Evolutionary conservation across 2,797 vertebrate species (phyloP).

Genomic region (Coendou prehensilis): DNA sequence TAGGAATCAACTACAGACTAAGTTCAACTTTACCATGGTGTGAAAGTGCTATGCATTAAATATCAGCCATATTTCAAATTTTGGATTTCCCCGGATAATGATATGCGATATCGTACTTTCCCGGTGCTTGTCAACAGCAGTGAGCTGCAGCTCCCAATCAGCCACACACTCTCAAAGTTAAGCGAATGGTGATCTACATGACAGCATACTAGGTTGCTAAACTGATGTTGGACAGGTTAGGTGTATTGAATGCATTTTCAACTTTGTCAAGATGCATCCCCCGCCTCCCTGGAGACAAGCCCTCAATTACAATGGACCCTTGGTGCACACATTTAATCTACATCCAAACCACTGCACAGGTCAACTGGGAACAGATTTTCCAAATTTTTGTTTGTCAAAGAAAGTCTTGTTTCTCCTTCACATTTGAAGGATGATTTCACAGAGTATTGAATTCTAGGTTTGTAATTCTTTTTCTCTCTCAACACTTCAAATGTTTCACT

Average conservation of each 20-base stretch:
- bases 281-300: not conserved
- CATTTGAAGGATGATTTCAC: not conserved
- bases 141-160: not conserved
- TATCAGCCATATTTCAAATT: not conserved
- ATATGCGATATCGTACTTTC: not conserved
- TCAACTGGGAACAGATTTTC: not conserved
- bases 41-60: not conserved
- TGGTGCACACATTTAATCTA: too few relatives aligned
- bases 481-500: not conserved
- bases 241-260: too few relatives aligned
- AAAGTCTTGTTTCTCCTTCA: not conserved
- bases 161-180: not conserved
- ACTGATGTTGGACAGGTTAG: not conserved
- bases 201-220: not conserved
- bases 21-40: not conserved
- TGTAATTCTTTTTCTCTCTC: not conserved
- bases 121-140: not conserved
- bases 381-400: not conserved
- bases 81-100: not conserved
- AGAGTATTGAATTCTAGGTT: not conserved
- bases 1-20: not conserved
- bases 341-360: not conserved
- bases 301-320: too few relatives aligned
- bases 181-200: not conserved
- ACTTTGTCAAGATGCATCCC: not conserved